These are phyloP conservation scores for Papilio xuthus DNA, from an alignment of 1,140 invertebrate species.

Conservation along the genomic window DNA sequence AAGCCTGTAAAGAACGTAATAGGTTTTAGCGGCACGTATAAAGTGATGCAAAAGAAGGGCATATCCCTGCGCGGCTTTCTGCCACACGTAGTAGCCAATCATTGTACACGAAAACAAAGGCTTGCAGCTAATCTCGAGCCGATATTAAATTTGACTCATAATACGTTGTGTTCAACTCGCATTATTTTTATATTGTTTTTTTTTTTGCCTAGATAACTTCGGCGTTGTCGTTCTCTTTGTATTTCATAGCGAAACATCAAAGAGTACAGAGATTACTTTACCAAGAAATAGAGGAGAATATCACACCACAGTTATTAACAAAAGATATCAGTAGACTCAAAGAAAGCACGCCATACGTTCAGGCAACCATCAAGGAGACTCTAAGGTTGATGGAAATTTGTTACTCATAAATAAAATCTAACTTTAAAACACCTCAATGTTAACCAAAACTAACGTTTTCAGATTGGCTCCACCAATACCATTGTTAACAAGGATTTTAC, in stretches of 20 bases:
- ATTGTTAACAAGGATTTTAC: slow-evolving; percentile 84
- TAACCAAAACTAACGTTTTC: slow-evolving; percentile 44
- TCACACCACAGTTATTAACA: slow-evolving; percentile 65
- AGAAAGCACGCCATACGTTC: slow-evolving; percentile 76
- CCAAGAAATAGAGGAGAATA: slow-evolving; percentile 80
- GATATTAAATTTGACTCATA: slow-evolving; percentile 5
- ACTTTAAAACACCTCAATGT: background rate
- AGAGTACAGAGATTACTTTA: slow-evolving; percentile 78
- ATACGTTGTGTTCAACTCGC: background rate
- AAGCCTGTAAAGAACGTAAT: no score
- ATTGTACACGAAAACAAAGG: no score
- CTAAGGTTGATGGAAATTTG: slow-evolving; percentile 58
- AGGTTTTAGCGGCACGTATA: no score
- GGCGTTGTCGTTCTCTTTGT: slow-evolving; percentile 72
- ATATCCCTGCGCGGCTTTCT: no score
- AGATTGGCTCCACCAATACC: slow-evolving; percentile 85
- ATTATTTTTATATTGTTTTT: background rate
- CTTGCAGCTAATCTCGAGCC: no score
- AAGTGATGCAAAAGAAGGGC: no score
- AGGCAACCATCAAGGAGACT: slow-evolving; percentile 81
- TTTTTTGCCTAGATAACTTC: slow-evolving; percentile 62
- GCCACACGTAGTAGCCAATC: no score
- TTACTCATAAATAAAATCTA: background rate
- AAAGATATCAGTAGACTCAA: slow-evolving; percentile 64
- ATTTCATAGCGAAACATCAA: slow-evolving; percentile 78